phyloP scores from a whole-genome alignment of 2,113 vertebrate genomes.

The Nycticebus coucang region DNA sequence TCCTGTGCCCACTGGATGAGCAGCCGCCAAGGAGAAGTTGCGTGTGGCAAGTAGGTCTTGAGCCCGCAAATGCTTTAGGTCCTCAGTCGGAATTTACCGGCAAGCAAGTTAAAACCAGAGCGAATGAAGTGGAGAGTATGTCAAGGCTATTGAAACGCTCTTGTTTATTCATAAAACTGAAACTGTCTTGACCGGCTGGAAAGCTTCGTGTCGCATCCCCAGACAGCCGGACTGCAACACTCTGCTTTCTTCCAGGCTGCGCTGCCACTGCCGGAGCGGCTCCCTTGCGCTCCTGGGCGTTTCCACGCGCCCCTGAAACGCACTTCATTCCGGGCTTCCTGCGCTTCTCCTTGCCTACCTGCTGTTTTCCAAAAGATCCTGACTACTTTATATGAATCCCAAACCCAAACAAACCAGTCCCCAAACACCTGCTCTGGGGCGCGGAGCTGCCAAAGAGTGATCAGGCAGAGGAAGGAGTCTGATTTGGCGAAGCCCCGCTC shows the following conservation, averaged over 20 bases:
- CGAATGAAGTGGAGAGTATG: not conserved
- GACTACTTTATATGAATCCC: not conserved
- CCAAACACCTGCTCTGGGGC: constrained; percentile 13
- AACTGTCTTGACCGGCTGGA: not conserved
- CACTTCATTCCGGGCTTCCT: not conserved
- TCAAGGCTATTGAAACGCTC: not conserved
- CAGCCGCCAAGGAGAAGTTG: not conserved
- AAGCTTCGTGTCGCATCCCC: not conserved
- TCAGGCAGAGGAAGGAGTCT: not conserved
- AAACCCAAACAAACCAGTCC: not conserved
- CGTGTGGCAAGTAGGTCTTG: accelerated
- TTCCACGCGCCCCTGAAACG: not conserved
- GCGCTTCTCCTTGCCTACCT: not conserved
- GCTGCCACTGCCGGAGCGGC: not conserved
- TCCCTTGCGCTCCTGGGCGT: not conserved
- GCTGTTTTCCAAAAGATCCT: not conserved
- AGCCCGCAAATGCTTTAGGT: not conserved
- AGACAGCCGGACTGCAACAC: not conserved
- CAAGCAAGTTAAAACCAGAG: not conserved
- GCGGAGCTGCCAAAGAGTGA: not conserved
- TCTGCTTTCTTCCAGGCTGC: not conserved
- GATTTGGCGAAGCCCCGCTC: not conserved
- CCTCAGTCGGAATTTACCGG: not conserved
- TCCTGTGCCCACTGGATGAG: not conserved
- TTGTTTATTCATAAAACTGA: not conserved